Percentiles rank a stretch among this genome's conserved stretches.
Evolutionary conservation across 2,797 vertebrate genomes (phyloP).

Genomic region (Falco columbarius): DNA sequence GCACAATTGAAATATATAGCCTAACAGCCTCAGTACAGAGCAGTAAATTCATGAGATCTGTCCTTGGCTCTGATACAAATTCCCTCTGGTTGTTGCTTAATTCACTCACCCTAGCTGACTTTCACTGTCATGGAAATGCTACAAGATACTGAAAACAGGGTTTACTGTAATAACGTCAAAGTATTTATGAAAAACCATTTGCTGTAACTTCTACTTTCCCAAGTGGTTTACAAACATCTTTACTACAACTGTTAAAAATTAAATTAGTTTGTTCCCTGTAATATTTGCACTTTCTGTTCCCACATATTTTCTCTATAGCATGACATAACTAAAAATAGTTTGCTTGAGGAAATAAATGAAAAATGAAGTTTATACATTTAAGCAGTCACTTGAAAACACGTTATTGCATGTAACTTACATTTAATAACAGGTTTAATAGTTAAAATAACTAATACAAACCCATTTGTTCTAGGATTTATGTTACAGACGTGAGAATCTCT

Average conservation of each 20-base stretch:
- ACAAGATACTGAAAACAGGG: background rate
- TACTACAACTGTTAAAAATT: background rate
- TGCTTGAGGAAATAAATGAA: background rate
- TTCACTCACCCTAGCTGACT: background rate
- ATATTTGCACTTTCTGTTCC: background rate
- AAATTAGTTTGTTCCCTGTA: background rate
- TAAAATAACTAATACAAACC: background rate
- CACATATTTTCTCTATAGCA: background rate
- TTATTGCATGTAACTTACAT: background rate
- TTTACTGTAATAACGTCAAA: background rate
- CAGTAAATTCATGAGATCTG: background rate
- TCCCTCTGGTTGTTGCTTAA: background rate
- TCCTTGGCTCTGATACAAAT: background rate
- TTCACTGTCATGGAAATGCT: background rate
- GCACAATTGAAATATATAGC: background rate
- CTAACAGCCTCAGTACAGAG: background rate
- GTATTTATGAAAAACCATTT: background rate
- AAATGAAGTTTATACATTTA: background rate
- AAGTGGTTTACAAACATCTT: background rate
- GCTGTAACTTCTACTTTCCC: background rate
- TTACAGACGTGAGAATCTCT: accelerated
- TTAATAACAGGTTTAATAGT: background rate
- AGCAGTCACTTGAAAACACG: background rate
- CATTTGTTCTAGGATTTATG: background rate
- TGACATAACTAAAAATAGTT: background rate